Evolutionary conservation across 2,113 vertebrate genomes (phyloP), one percentile per base, ranked within the genome.

Genomic region (Callipepla californica): DNA sequence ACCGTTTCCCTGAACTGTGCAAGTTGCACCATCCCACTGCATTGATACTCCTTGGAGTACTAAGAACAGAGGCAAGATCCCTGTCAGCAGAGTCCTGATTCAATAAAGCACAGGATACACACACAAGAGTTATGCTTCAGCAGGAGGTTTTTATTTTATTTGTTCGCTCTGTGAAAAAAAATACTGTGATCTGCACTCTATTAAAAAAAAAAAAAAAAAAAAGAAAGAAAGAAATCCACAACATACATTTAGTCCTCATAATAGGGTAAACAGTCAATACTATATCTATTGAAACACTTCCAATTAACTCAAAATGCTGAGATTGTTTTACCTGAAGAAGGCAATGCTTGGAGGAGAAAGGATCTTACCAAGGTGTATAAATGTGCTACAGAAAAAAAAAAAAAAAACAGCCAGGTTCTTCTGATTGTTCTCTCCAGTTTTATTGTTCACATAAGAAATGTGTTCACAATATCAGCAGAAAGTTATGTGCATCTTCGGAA

Each of bases 1-100:
- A 30, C 22, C 23, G 23, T 5, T 3, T 8, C 34, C 17, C 17
- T 17, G 13, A 63, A 34, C 23, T 47, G 7, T 30, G 28, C 11
- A 57, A 26, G 16, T 0, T 65, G 22, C 10, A 68, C 13, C 25
- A 36, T 11, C 20, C 25, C 13, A 30, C 10, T 28, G 7, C 1
- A 0, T 18, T 72, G 53, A 30, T 12, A 20, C 6, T 40, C 16
- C 42, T 42, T 32, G 14, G 3, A 73, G 3, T 2, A 47, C 0
- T 19, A 36, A 42, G 7, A 82, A 21, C 55, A 77, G 7, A 53
- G 7, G 8, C 2, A 2, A 83, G 50, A 62, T 36, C 34, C 26
- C 10, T 44, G 26, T 9, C 30, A 44, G 6, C 14, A 36, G 66
- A 50, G 9, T 6, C 7, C 26, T 42, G 4, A 55, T 45, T 66